Evolutionary conservation across 2,888 invertebrate genomes (phyloP).

Genomic region (Reticulitermes lucifugus): DNA sequence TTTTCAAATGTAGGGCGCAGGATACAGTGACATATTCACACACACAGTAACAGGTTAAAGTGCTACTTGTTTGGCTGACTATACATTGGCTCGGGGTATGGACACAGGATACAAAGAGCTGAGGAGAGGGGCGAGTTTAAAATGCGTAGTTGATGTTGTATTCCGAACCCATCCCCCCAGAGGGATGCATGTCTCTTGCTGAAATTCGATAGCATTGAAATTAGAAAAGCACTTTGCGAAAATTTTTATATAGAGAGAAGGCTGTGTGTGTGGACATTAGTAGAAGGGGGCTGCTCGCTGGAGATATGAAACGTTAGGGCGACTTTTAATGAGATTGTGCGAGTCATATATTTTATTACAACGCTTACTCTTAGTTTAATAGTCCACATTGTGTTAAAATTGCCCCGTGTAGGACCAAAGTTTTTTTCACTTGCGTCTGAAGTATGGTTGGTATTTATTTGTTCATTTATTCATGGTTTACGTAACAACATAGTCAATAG

Average conservation of each 20-base stretch:
- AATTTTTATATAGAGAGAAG: not conserved
- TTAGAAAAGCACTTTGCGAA: conserved; percentile 13
- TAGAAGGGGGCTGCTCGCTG: no score
- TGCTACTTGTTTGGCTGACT: not conserved
- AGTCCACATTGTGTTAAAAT: no score
- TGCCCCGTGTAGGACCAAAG: no score
- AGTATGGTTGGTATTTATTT: no score
- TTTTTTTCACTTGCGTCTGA: no score
- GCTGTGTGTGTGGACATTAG: not conserved
- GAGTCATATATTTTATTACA: not conserved
- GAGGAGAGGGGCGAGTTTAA: not conserved
- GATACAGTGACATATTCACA: no score
- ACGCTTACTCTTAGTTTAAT: not conserved
- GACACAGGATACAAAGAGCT: not conserved
- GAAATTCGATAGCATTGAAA: conserved; percentile 16
- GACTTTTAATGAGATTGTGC: not conserved
- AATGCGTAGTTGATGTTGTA: conserved; percentile 12
- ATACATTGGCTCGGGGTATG: not conserved
- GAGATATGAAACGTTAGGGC: no score
- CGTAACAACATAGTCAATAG: no score
- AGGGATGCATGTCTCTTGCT: not conserved
- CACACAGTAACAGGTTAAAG: no score
- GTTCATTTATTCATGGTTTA: no score
- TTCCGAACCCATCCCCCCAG: not conserved
- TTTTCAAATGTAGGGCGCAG: no score